Conservation (phyloP, 2,888 invertebrate species). For the Ophion costatus region DNA sequence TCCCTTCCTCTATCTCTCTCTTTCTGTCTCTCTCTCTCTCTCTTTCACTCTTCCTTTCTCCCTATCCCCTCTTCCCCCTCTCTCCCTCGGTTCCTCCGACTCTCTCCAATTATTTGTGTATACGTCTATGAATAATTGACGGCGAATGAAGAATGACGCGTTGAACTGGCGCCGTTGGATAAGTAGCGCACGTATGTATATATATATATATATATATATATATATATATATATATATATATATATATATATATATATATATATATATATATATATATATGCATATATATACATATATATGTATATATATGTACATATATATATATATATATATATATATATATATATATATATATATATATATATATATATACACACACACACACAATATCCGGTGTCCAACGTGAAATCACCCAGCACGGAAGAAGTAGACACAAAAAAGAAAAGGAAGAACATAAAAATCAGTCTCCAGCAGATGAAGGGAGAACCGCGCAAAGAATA, state of each 20-base stretch:
- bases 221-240: too few relatives aligned
- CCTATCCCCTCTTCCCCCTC: neutral
- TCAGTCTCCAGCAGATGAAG: slow-evolving; percentile 10
- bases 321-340: too few relatives aligned
- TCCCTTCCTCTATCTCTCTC: too few relatives aligned
- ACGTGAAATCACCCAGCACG: slow-evolving; percentile 25
- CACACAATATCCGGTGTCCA: slow-evolving; percentile 2
- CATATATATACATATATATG: too few relatives aligned
- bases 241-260: too few relatives aligned
- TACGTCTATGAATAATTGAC: slow-evolving; percentile 61
- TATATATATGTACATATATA: too few relatives aligned
- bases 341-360: too few relatives aligned
- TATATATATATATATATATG: too few relatives aligned
- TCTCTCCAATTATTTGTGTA: slow-evolving; percentile 33
- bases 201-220: too few relatives aligned
- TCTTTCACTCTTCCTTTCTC: too few relatives aligned
- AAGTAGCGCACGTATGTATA: neutral
- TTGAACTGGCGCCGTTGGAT: slow-evolving; percentile 23
- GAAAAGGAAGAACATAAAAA: too few relatives aligned
- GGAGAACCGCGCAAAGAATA: neutral
- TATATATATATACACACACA: neutral
- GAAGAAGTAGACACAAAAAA: neutral
- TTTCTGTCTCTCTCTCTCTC: too few relatives aligned
- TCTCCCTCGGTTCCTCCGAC: neutral
- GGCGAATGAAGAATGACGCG: slow-evolving; percentile 58